phyloP scores from a whole-genome alignment of 2,888 invertebrate genomes.

The Litoditis marina region DNA sequence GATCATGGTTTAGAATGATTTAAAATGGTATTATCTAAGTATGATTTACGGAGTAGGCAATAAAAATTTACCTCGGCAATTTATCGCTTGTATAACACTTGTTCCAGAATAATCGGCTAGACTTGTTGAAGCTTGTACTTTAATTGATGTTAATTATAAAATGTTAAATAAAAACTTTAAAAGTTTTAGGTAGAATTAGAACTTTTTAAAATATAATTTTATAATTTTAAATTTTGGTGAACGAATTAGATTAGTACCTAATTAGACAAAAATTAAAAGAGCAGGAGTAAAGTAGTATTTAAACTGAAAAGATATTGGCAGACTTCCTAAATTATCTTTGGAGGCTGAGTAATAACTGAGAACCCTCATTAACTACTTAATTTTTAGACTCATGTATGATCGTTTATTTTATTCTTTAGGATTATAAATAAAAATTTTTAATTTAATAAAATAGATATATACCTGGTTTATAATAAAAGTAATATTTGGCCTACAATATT shows the following conservation, averaged over 20 bases:
- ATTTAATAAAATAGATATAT: slow-evolving; percentile 52
- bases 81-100: slow-evolving; percentile 50
- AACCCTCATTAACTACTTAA: slow-evolving; percentile 50
- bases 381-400: slow-evolving; percentile 49
- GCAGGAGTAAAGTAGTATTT: slow-evolving; percentile 53
- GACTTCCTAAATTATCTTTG: slow-evolving; percentile 52
- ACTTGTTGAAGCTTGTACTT: slow-evolving; percentile 50
- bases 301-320: slow-evolving; percentile 56
- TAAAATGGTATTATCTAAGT: slow-evolving; percentile 53
- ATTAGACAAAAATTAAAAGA: slow-evolving; percentile 47
- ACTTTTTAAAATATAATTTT: slow-evolving; percentile 25
- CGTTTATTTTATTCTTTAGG: slow-evolving; percentile 53
- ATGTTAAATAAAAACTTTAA: slow-evolving; percentile 18
- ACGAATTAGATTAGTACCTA: slow-evolving; percentile 51
- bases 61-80: slow-evolving; percentile 46
- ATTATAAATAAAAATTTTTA: slow-evolving; percentile 45
- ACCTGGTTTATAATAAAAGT: slow-evolving; percentile 45
- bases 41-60: slow-evolving; percentile 49
- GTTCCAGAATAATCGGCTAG: slow-evolving; percentile 57
- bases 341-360: slow-evolving; percentile 50
- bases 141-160: slow-evolving; percentile 45
- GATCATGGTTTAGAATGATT: slow-evolving; percentile 45
- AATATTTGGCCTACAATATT: slow-evolving; percentile 48
- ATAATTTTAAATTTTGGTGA: slow-evolving; percentile 44
- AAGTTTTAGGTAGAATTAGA: slow-evolving; percentile 38